These are phyloP conservation scores for Chrysodeixis includens DNA, from an alignment of 2,888 invertebrate genomes.

Conservation along the genomic window DNA sequence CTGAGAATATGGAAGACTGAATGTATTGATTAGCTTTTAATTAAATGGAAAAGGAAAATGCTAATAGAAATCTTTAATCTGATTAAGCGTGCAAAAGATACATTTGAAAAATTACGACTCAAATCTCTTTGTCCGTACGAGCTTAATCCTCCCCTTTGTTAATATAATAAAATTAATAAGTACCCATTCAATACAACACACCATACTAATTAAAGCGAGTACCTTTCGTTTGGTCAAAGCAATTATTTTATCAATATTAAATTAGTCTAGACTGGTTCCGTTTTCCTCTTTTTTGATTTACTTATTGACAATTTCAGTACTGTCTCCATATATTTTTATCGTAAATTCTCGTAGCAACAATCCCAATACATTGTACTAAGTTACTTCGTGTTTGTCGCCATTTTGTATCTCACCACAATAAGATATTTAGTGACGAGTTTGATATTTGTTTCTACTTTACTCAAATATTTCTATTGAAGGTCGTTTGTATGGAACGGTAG, in stretches of 20 bases:
- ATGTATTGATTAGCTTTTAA: background rate
- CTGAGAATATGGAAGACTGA: background rate
- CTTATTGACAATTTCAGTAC: too few relatives aligned
- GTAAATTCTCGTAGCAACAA: background rate
- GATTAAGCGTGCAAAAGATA: background rate
- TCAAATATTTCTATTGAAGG: conserved; percentile 57
- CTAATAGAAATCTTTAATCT: background rate
- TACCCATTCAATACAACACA: background rate
- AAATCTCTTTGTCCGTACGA: background rate
- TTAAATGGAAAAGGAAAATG: background rate
- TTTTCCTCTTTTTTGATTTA: too few relatives aligned
- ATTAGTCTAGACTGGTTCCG: too few relatives aligned
- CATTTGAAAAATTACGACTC: background rate
- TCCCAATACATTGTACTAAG: conserved; percentile 19
- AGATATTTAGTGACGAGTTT: conserved; percentile 59
- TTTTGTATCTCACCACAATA: conserved; percentile 56
- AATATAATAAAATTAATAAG: too few relatives aligned
- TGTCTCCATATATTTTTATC: background rate
- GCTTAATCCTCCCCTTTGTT: background rate
- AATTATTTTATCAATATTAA: too few relatives aligned
- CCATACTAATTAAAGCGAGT: too few relatives aligned
- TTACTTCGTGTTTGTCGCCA: conserved; percentile 45
- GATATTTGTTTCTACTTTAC: conserved; percentile 60
- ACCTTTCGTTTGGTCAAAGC: too few relatives aligned
- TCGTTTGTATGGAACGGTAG: conserved; percentile 39